Evolutionary conservation across 2,113 vertebrate genomes (phyloP).

Genomic region (Oenanthe melanoleuca): DNA sequence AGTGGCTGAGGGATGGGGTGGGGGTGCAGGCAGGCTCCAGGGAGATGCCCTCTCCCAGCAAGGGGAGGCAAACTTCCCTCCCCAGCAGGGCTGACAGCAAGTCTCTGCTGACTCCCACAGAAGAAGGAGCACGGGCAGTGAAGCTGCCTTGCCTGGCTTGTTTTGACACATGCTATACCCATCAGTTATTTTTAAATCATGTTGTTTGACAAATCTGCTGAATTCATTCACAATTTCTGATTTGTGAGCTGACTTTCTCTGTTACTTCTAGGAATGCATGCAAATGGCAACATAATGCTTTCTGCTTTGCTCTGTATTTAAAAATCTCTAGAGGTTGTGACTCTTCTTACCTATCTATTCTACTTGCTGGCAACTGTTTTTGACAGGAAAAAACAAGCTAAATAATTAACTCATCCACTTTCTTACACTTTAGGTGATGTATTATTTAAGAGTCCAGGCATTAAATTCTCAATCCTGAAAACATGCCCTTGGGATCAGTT

Average conservation of each 20-base stretch:
- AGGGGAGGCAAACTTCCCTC: background rate
- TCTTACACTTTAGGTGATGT: conserved; percentile 29
- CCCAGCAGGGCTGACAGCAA: background rate
- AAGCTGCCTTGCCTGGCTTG: background rate
- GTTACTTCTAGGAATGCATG: background rate
- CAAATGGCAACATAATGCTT: conserved; percentile 1
- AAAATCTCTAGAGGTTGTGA: conserved; percentile 51
- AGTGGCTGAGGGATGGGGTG: background rate
- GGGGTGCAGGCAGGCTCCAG: background rate
- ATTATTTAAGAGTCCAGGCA: conserved; percentile 58
- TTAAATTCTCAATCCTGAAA: conserved; percentile 20
- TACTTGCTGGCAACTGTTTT: conserved; percentile 52
- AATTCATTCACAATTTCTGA: conserved; percentile 48
- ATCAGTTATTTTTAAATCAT: conserved; percentile 8
- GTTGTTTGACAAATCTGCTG: background rate
- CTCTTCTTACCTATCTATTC: conserved; percentile 59
- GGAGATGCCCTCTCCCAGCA: background rate
- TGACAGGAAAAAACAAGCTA: conserved; percentile 55
- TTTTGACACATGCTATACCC: conserved; percentile 48
- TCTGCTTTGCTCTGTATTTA: conserved; percentile 51
- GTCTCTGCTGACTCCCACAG: background rate
- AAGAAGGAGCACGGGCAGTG: conserved; percentile 24
- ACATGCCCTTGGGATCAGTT: background rate
- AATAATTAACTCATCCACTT: conserved; percentile 66
- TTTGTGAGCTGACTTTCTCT: background rate